These are phyloP conservation scores for Vanacampus margaritifer DNA, from an alignment of 2,113 vertebrate species.

Conservation along the genomic window DNA sequence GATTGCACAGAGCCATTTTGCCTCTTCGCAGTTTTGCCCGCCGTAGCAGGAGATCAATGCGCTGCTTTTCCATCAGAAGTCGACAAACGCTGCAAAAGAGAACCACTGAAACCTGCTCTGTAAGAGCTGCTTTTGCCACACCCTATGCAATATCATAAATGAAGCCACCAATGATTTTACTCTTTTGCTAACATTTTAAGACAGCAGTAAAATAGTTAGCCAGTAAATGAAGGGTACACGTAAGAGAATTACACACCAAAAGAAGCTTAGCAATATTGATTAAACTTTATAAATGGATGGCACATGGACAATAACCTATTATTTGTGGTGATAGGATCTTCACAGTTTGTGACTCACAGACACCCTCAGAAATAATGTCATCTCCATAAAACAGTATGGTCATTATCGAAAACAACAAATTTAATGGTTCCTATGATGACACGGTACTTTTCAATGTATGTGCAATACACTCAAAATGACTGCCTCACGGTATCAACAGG, in stretches of 20 bases:
- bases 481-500: no score
- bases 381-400: no score
- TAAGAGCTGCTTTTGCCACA: slow-evolving; percentile 67
- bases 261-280: not conserved
- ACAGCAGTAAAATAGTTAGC: no score
- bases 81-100: slow-evolving; percentile 78
- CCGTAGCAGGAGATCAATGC: slow-evolving; percentile 82
- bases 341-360: no score
- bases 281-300: not conserved
- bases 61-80: slow-evolving; percentile 77
- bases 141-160: not conserved
- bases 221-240: no score
- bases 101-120: slow-evolving; percentile 71
- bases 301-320: no score
- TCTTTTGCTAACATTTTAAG: not conserved
- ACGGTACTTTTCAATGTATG: no score
- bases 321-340: no score
- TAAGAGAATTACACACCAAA: not conserved
- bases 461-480: no score
- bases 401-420: no score
- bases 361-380: no score
- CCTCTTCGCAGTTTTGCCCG: slow-evolving; percentile 84
- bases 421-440: no score
- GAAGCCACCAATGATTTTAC: not conserved
- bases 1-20: slow-evolving; percentile 80